A percentile compares a stretch with the other conserved stretches of the same genome.
Evolutionary conservation across 2,888 invertebrate genomes (phyloP).

Genomic region (Parelbella ahira): DNA sequence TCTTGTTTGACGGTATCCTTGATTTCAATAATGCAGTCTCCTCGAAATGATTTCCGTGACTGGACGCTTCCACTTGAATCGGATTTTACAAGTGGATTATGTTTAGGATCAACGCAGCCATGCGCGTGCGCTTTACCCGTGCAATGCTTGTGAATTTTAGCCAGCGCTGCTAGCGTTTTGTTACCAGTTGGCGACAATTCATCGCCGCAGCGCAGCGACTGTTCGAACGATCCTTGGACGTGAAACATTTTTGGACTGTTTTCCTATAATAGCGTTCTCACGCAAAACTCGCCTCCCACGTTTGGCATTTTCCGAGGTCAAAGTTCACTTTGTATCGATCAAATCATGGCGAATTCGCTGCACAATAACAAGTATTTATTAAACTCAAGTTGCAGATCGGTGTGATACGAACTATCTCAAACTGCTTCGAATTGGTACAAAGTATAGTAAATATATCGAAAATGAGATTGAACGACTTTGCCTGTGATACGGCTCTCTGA

Average conservation of each 20-base stretch:
- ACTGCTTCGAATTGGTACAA: slow-evolving; percentile 28
- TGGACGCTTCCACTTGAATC: slow-evolving; percentile 71
- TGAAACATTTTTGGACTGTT: slow-evolving; percentile 70
- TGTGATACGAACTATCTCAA: slow-evolving; percentile 43
- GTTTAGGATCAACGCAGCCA: slow-evolving; percentile 81
- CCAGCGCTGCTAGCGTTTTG: slow-evolving; percentile 74
- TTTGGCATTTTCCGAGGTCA: slow-evolving; percentile 62
- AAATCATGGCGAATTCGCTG: slow-evolving; percentile 57
- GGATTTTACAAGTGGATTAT: slow-evolving; percentile 66
- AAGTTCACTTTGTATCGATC: slow-evolving; percentile 47
- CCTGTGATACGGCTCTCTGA: slow-evolving; percentile 22
- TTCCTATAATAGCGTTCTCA: slow-evolving; percentile 44
- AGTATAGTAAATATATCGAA: slow-evolving; percentile 12
- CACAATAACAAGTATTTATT: slow-evolving; percentile 54
- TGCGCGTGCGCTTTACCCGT: slow-evolving; percentile 88
- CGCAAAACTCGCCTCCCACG: slow-evolving; percentile 41
- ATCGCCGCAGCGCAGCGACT: slow-evolving; percentile 78
- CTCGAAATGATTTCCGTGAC: slow-evolving; percentile 63
- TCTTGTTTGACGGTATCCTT: slow-evolving; percentile 58
- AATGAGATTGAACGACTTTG: slow-evolving; percentile 16
- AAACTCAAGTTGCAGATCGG: slow-evolving; percentile 57
- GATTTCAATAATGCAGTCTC: slow-evolving; percentile 69
- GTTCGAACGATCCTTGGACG: slow-evolving; percentile 79
- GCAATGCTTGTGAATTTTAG: slow-evolving; percentile 85
- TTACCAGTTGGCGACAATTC: slow-evolving; percentile 69